Percentiles rank a stretch among this genome's conserved stretches.
These are phyloP conservation scores for Hoplostethus mediterraneus DNA, from an alignment of 2,797 vertebrate genomes.

Conservation along the genomic window DNA sequence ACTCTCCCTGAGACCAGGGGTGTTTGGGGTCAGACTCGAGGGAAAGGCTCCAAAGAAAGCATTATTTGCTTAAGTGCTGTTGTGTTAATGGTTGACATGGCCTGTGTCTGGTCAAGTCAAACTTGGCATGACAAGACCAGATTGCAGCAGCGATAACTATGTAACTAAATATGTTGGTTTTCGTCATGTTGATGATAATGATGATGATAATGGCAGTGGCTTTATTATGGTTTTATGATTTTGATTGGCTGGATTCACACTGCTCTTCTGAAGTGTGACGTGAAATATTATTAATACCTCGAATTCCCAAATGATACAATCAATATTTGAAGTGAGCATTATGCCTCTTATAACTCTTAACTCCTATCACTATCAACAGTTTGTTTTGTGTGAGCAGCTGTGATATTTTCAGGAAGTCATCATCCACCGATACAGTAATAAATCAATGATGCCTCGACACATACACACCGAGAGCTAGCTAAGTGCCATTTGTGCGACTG, in stretches of 20 bases:
- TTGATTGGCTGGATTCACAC: not conserved
- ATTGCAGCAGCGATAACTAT: slow-evolving; percentile 31
- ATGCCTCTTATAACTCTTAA: too few relatives aligned
- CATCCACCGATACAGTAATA: not conserved
- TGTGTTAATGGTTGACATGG: slow-evolving; percentile 21
- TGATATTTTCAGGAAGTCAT: slow-evolving; percentile 18
- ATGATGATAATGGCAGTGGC: slow-evolving; percentile 29
- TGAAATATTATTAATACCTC: not conserved
- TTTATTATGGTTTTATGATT: not conserved
- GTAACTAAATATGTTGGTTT: slow-evolving; percentile 28
- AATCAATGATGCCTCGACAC: not conserved
- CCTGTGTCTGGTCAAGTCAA: slow-evolving; percentile 31
- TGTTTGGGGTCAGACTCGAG: slow-evolving; percentile 7
- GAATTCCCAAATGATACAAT: not conserved
- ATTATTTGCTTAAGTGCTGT: slow-evolving; percentile 31
- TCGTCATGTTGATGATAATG: slow-evolving; percentile 36
- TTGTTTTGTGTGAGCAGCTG: slow-evolving; percentile 10
- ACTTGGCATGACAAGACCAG: slow-evolving; percentile 18
- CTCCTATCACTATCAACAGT: slow-evolving; percentile 15
- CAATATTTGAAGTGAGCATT: slow-evolving; percentile 3
- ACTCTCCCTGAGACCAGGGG: not conserved
- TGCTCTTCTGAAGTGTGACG: not conserved
- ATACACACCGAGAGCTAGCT: slow-evolving; percentile 16
- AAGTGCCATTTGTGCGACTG: too few relatives aligned
- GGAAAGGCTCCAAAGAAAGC: slow-evolving; percentile 47